These are phyloP conservation scores for Pedetes capensis DNA, from an alignment of 2,113 vertebrate species.

Conservation along the genomic window DNA sequence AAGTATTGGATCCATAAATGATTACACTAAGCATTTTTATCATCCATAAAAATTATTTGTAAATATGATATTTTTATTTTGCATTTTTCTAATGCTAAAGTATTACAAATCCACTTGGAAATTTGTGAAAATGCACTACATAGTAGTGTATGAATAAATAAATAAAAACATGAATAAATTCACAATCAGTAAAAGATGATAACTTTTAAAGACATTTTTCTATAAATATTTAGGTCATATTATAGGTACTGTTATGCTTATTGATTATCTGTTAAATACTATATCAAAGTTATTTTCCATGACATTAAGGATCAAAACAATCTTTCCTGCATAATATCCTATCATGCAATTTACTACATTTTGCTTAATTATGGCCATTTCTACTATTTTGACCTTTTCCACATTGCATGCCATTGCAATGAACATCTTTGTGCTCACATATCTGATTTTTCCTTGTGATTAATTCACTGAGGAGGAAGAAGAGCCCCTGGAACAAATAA, in stretches of 20 bases:
- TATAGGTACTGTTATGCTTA: neutral
- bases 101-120: neutral
- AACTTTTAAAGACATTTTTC: neutral
- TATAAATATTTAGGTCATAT: neutral
- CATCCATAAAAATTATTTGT: neutral
- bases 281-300: neutral
- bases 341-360: neutral
- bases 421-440: neutral
- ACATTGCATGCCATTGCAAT: neutral
- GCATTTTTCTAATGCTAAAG: neutral
- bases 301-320: neutral
- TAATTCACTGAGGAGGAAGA: neutral
- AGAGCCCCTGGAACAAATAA: neutral
- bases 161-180: neutral
- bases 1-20: neutral
- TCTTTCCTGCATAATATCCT: neutral
- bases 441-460: neutral
- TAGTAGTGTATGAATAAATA: neutral
- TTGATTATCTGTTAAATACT: neutral
- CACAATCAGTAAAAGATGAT: neutral
- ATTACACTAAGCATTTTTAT: neutral
- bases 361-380: neutral
- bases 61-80: neutral
- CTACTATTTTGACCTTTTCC: neutral
- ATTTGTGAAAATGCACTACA: neutral